phyloP scores from a whole-genome alignment of 1,140 invertebrate genomes.

The Lordiphosa mommai region DNA sequence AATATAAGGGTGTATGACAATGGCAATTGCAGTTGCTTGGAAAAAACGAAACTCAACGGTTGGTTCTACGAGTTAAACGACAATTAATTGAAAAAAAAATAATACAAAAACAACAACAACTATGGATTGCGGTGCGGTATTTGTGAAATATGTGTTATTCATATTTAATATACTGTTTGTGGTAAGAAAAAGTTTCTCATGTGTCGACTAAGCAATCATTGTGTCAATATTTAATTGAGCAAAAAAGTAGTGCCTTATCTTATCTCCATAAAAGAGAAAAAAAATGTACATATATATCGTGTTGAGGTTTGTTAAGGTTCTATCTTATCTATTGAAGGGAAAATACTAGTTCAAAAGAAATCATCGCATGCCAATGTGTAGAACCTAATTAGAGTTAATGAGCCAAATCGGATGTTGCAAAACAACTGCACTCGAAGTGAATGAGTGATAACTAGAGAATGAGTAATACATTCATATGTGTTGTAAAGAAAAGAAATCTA shows the following conservation, averaged over 20 bases:
- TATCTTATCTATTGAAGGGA: slow-evolving; percentile 49
- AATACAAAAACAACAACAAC: too few relatives aligned
- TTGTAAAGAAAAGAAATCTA: slow-evolving; percentile 8
- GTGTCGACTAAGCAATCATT: not conserved
- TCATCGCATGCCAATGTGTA: slow-evolving; percentile 43
- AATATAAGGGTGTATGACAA: too few relatives aligned
- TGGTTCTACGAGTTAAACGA: too few relatives aligned
- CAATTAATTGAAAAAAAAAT: too few relatives aligned
- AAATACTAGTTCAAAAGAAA: slow-evolving; percentile 17
- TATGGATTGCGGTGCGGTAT: slow-evolving; percentile 86
- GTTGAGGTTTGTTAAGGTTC: slow-evolving; percentile 3
- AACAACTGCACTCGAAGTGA: slow-evolving; percentile 7
- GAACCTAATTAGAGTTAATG: slow-evolving; percentile 51
- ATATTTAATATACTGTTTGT: slow-evolving; percentile 91
- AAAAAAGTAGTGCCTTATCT: slow-evolving; percentile 22
- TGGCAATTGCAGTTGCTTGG: too few relatives aligned
- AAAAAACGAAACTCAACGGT: too few relatives aligned
- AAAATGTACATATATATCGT: slow-evolving; percentile 7
- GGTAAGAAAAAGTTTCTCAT: slow-evolving; percentile 82
- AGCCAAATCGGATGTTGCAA: slow-evolving; percentile 39
- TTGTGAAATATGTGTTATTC: slow-evolving; percentile 91
- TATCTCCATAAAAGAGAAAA: slow-evolving; percentile 25
- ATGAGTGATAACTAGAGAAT: slow-evolving; percentile 21
- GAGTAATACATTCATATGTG: slow-evolving; percentile 22
- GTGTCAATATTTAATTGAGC: not conserved